Evolutionary conservation across 2,888 invertebrate genomes (phyloP), one percentile per base, ranked within the genome.

Genomic region (Andrena bucephala): DNA sequence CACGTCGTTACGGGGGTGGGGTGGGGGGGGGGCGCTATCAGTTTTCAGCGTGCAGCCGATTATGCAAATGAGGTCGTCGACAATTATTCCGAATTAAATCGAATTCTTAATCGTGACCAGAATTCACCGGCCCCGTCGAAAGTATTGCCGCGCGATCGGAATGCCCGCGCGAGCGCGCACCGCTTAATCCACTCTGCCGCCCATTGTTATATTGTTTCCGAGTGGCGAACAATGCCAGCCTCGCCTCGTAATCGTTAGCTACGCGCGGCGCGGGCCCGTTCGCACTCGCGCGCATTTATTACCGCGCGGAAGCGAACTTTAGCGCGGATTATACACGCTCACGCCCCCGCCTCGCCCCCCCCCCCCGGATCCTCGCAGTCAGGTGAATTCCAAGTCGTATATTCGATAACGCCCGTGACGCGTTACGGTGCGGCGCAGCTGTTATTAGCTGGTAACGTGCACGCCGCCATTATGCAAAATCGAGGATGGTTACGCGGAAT

Each of bases 1-100:
- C 60, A 13, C 71, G 74, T 75, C 81, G 79, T 79, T 81, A 84
- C 20, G 20, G 36, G 27, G 27, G 27, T 0, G 66, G 24, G 16
- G 62, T 24, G 72, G 60, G 50, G 36, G 52, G 57, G 31, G 33
- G 59, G 66, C 71, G 63, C 77, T 82, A 87, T 86, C 85, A 85
- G 87, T 85, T 87, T 86, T 82, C 82, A 72, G 20, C 77, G 80
- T 50, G 24, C 81, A 20, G 7, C 20, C 85, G 85, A 86, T 86
- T 87, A 86, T 86, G 86, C 82, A 86, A 85, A 86, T 80, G 67
- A 31, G 29, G 31, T 50, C 59, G 62, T 33, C 62, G 75, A 87
- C 82, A 82, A 86, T 86, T 87, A 86, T 85, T 87, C 77, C 72
- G 65, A 85, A 87, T 85, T 86, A 87, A 86, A 86, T 85, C 79